These are phyloP conservation scores for human (Homo sapiens) DNA, from an alignment of 2,113 vertebrate genomes.

Conservation along the genomic window GRCh38 chr5:65972501-65973000, in stretches of 20 bases:
- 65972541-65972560: not conserved
- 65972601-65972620: not conserved
- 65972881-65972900: slow-evolving; percentile 11
- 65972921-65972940: not conserved
- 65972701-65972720: not conserved
- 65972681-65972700: not conserved
- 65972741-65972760: not conserved
- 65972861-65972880: not conserved
- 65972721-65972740: not conserved
- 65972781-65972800: slow-evolving; percentile 9
- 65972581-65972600: not conserved
- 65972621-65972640: slow-evolving; percentile 15
- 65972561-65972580: not conserved
- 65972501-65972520: slow-evolving; percentile 28
- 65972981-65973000: not conserved
- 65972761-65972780: slow-evolving; percentile 16
- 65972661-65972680: not conserved
- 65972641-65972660: not conserved
- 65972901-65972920: not conserved
- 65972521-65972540: not conserved
- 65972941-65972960: not conserved
- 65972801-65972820: not conserved
- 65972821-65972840: not conserved
- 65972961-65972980: not conserved
- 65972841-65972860: slow-evolving; percentile 25